Evolutionary conservation across 1,140 invertebrate genomes (phyloP).

Genomic region (Choristoneura fumiferana): DNA sequence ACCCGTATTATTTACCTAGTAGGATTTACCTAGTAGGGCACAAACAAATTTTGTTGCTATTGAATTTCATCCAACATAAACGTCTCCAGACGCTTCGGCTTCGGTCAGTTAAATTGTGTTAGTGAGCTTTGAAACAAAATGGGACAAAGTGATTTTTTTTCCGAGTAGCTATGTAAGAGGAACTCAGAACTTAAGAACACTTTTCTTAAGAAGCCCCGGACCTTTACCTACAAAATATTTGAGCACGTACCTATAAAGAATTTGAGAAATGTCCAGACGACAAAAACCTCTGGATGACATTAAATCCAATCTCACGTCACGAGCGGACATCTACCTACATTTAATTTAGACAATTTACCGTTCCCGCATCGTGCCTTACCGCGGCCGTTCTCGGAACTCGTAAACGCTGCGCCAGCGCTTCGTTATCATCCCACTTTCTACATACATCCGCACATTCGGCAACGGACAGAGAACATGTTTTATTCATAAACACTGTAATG

Average conservation of each 20-base stretch:
- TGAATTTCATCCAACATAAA: too few relatives aligned
- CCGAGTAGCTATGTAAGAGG: too few relatives aligned
- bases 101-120: too few relatives aligned
- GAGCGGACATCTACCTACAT: constrained; percentile 45
- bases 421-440: constrained; percentile 56
- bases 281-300: constrained; percentile 14
- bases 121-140: too few relatives aligned
- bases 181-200: too few relatives aligned
- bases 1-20: too few relatives aligned
- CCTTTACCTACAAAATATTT: too few relatives aligned
- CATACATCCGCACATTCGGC: constrained; percentile 35
- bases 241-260: constrained; percentile 2
- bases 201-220: too few relatives aligned
- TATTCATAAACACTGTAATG: constrained; percentile 43
- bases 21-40: too few relatives aligned
- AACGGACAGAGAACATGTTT: constrained; percentile 40
- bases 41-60: too few relatives aligned
- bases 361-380: constrained; percentile 50
- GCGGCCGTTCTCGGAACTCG: constrained; percentile 58
- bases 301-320: constrained; percentile 18
- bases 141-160: too few relatives aligned
- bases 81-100: too few relatives aligned
- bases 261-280: constrained; percentile 39
- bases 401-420: constrained; percentile 44
- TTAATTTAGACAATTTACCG: constrained; percentile 68